Conservation (phyloP, 2,888 invertebrate species). For the Thecophora atra region DNA sequence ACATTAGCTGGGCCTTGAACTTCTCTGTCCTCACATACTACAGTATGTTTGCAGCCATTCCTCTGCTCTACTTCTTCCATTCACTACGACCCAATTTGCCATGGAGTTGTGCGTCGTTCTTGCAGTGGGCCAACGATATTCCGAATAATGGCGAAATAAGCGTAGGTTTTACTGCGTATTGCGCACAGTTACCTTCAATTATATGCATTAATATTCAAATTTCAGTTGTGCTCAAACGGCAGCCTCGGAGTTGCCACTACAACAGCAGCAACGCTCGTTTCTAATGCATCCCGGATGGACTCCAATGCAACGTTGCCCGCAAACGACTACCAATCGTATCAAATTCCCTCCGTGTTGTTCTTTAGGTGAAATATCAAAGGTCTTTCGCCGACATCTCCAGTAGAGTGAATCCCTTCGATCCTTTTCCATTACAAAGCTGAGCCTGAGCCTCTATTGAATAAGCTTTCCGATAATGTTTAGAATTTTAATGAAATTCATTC, state of each 20-base stretch:
- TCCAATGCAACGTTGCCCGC: background rate
- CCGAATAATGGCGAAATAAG: background rate
- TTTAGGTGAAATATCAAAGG: conserved; percentile 47
- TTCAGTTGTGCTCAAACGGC: conserved; percentile 14
- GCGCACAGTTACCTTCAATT: background rate
- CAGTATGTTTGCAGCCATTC: conserved; percentile 83
- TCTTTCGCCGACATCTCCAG: conserved; percentile 29
- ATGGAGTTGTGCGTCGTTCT: conserved; percentile 78
- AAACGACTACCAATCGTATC: conserved; percentile 22
- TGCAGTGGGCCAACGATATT: conserved; percentile 41
- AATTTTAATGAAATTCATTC: background rate
- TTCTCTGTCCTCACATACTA: conserved; percentile 82
- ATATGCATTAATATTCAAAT: background rate
- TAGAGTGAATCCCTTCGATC: conserved; percentile 36
- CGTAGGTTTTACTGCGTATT: background rate
- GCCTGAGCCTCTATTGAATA: no score
- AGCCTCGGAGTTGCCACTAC: background rate
- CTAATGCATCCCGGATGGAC: background rate
- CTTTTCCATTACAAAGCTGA: no score
- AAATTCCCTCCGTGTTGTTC: conserved; percentile 54
- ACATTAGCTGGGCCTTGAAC: conserved; percentile 81
- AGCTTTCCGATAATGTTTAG: no score
- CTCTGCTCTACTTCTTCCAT: conserved; percentile 79
- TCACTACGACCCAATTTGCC: conserved; percentile 76
- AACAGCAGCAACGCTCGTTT: background rate